These are phyloP conservation scores for Lasioglossum albipes DNA, from an alignment of 1,140 invertebrate genomes.

Conservation along the genomic window DNA sequence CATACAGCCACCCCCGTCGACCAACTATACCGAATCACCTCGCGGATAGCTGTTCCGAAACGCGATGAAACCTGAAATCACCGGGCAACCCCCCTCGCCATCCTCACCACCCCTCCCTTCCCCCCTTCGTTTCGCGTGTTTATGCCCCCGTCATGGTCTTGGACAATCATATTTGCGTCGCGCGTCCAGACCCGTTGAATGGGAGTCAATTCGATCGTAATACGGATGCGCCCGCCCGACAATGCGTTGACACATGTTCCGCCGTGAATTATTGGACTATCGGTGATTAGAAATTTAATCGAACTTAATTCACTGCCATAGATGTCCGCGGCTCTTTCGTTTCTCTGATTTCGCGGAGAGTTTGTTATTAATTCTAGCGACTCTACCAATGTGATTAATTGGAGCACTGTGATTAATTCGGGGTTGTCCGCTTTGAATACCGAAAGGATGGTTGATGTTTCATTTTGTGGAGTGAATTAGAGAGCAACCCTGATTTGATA, in stretches of 20 bases:
- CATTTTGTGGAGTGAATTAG: too few relatives aligned
- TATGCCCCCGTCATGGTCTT: background rate
- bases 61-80: constrained; percentile 9
- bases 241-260: background rate
- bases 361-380: too few relatives aligned
- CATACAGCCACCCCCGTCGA: background rate
- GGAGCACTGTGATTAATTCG: too few relatives aligned
- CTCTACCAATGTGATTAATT: too few relatives aligned
- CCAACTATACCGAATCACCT: background rate
- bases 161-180: constrained; percentile 26
- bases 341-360: too few relatives aligned
- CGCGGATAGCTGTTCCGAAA: constrained; percentile 3
- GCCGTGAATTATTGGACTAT: background rate
- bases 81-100: background rate
- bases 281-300: too few relatives aligned
- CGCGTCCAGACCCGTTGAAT: background rate
- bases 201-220: constrained; percentile 17
- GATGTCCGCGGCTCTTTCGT: too few relatives aligned
- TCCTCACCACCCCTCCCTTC: too few relatives aligned
- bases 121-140: background rate
- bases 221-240: background rate
- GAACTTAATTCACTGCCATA: too few relatives aligned
- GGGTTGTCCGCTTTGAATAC: too few relatives aligned
- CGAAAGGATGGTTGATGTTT: too few relatives aligned
- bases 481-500: too few relatives aligned